Evolutionary conservation across 2,797 vertebrate genomes (phyloP).

Genomic region (Sitta carolinensis): DNA sequence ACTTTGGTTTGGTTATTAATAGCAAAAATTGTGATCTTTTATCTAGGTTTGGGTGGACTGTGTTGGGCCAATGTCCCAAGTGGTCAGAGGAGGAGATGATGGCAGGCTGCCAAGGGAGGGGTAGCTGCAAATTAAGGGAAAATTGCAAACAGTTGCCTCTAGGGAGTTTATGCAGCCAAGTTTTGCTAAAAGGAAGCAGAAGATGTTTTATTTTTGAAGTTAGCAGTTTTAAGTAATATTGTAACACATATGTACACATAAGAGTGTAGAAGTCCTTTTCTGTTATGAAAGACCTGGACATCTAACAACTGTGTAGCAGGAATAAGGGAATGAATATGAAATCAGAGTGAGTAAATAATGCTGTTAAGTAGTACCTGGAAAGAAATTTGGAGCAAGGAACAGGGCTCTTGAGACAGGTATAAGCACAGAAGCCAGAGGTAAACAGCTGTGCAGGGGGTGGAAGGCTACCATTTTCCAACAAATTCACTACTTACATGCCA

Average conservation of each 20-base stretch:
- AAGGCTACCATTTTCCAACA: neutral
- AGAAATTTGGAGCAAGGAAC: neutral
- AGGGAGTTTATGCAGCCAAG: neutral
- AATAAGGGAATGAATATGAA: neutral
- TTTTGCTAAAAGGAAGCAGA: neutral
- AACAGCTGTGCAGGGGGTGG: neutral
- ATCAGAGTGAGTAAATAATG: neutral
- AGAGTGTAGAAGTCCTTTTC: neutral
- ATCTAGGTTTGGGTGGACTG: neutral
- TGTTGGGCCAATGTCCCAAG: neutral
- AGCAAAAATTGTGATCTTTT: neutral
- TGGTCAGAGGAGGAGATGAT: accelerated
- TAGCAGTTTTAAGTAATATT: neutral
- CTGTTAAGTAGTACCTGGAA: neutral
- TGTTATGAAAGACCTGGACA: neutral
- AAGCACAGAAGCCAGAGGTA: neutral
- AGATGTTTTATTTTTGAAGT: neutral
- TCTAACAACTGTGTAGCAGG: neutral
- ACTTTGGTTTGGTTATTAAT: neutral
- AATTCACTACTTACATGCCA: neutral
- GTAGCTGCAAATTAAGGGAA: neutral
- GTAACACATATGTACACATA: neutral
- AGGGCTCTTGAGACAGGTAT: neutral
- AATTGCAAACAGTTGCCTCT: neutral
- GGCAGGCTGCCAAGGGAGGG: neutral